A percentile compares a stretch with the other conserved stretches of the same genome.
These are phyloP conservation scores for Anguilla obscura DNA, from an alignment of 2,797 vertebrate species.

Conservation along the genomic window DNA sequence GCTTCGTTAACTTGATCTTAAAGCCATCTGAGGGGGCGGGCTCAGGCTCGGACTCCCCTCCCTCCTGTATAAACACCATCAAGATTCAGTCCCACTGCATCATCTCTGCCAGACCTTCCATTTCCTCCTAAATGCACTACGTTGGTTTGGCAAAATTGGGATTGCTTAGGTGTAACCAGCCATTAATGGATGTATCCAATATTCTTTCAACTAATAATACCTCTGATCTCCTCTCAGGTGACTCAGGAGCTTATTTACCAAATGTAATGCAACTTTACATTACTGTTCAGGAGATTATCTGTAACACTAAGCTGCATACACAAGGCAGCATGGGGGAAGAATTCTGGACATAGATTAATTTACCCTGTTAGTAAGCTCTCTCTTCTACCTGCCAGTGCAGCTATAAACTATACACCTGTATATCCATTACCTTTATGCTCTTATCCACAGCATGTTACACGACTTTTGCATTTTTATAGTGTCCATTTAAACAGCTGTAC, in stretches of 20 bases:
- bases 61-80: neutral
- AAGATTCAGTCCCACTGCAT: neutral
- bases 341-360: neutral
- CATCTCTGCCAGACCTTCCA: neutral
- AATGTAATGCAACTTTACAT: neutral
- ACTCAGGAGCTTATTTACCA: neutral
- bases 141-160: neutral
- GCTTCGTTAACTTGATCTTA: constrained; percentile 6
- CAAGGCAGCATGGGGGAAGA: neutral
- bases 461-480: no score
- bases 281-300: neutral
- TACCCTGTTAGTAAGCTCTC: neutral
- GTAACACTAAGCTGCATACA: neutral
- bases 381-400: neutral
- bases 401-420: neutral
- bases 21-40: neutral
- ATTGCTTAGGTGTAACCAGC: neutral
- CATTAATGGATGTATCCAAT: neutral
- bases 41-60: neutral
- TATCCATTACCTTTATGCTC: no score
- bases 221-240: neutral
- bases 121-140: neutral
- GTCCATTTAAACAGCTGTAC: neutral
- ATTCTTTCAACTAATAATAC: no score
- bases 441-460: no score